phyloP scores from a whole-genome alignment of 2,113 vertebrate genomes.

The Fukomys damarensis region DNA sequence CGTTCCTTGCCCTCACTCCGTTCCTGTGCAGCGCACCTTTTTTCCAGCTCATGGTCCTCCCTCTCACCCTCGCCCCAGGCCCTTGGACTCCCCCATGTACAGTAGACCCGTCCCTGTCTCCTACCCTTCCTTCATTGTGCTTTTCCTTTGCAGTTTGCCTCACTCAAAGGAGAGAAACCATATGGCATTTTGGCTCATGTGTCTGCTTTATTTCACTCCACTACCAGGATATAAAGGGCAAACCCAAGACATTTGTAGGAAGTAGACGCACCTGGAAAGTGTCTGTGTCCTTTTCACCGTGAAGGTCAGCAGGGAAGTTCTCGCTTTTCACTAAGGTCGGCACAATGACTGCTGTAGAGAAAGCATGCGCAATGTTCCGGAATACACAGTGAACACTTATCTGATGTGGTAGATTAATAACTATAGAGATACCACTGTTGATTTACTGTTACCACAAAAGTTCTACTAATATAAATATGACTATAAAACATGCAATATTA shows the following conservation, averaged over 20 bases:
- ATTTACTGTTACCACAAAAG: background rate
- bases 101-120: too few species aligned
- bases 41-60: background rate
- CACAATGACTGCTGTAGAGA: background rate
- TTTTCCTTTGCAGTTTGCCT: background rate
- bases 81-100: too few species aligned
- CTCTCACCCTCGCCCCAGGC: background rate
- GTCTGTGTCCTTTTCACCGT: background rate
- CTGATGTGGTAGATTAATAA: background rate
- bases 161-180: background rate
- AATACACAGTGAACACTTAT: background rate
- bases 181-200: background rate
- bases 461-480: background rate
- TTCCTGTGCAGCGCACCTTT: background rate
- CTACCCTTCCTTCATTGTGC: background rate
- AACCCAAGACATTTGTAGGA: background rate
- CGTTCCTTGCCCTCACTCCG: background rate
- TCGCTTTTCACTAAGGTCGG: background rate
- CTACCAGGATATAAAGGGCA: background rate
- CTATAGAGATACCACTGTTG: background rate
- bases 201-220: background rate
- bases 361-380: background rate
- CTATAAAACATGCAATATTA: background rate
- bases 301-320: background rate
- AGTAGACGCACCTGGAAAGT: background rate